Evolutionary conservation across 2,113 vertebrate species (phyloP), one percentile per base, ranked within the genome.

Genomic region (Paramisgurnus dabryanus): DNA sequence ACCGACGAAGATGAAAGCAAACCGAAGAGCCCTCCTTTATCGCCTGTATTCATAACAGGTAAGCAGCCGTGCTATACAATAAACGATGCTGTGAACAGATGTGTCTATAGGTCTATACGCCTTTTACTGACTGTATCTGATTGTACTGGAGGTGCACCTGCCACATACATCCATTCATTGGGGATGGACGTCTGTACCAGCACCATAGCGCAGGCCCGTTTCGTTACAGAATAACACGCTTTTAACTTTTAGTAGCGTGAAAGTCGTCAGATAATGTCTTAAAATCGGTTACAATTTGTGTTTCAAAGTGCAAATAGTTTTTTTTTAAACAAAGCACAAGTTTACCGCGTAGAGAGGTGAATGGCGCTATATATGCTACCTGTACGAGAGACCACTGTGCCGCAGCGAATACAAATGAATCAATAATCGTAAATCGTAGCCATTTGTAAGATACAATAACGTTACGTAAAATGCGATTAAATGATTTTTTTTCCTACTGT

Each of bases 41-140:
- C 60, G 82, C 83, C 72, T 58, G 6, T 50, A 17, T 47, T 85
- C 85, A 85, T 86, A 63, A 85, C 89, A 92, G 90, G 92, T 92
- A 86, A 86, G 77, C 3, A 58, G 8, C 76, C 17, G 41, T 39
- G 17, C n/a, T 39, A 15, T 13, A 1, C 9, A 58, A 11, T n/a
- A 4, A 1, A 12, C 86, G 60, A 69, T 7, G 8, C 61, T 80
- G 65, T 78, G 73, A 64, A 63, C 55, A 58, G 68, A 13, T 15
- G 7, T 7, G 5, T 22, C 22, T 7, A 0, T 8, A 40, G 22
- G 22, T 22, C 22, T 41, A 15, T n/a, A n/a, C 27, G 15, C 60
- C 80, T 83, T 73, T 81, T 39, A 63, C 41, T n/a, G 39, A 22
- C 17, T 43, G 9, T 55, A 39, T 8, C 50, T 1, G 79, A 34